Base-by-base conservation (phyloP, 1,140 invertebrate genomes). In the Platyscapa corneri region DNA sequence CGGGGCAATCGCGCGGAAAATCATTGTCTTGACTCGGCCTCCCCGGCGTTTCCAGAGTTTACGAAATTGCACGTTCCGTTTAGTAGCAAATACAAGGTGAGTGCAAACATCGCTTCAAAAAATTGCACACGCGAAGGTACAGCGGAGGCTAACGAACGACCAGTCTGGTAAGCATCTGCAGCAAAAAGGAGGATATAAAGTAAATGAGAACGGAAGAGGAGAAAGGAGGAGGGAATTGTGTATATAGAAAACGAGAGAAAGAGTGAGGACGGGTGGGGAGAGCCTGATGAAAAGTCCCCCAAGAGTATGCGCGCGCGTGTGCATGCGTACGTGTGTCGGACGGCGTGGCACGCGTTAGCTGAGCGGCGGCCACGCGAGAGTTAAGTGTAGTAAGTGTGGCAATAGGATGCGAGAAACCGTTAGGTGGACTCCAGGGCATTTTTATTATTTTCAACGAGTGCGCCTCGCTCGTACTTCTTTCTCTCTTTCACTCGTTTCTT, bases 371-470 rank as follows among this genome's bases (percentile, higher is more conserved):
- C n/a, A n/a, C n/a, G n/a, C n/a, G n/a, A n/a, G n/a, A n/a, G n/a
- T n/a, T n/a, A n/a, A 88, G 86, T 72, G 84, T 83, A 80, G 80
- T 90, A 91, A 91, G 90, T 91, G 89, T 91, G 90, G 90, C 90
- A 91, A 90, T 91, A 91, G 90, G 90, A 90, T 91, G 86, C 74
- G 85, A 88, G 86, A 79, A 89, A 90, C 90, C 90, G 90, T 91
- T 91, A 90, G 80, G 83, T 86, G 84, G 87, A 85, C 88, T 88
- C 83, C 76, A n/a, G 77, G 85, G 82, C 87, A 90, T 90, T 90
- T 90, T 90, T 89, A 89, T 89, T 87, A 89, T 90, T 87, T 85
- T 86, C 88, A 53, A 53, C 49, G 49, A 72, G 18, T 27, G 27
- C 27, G 27, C 64, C 30, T 34, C 12, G 34, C 67, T 32, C 37